Evolutionary conservation across 2,797 vertebrate species (phyloP).

Genomic region (Enteromius thamalakanensis): DNA sequence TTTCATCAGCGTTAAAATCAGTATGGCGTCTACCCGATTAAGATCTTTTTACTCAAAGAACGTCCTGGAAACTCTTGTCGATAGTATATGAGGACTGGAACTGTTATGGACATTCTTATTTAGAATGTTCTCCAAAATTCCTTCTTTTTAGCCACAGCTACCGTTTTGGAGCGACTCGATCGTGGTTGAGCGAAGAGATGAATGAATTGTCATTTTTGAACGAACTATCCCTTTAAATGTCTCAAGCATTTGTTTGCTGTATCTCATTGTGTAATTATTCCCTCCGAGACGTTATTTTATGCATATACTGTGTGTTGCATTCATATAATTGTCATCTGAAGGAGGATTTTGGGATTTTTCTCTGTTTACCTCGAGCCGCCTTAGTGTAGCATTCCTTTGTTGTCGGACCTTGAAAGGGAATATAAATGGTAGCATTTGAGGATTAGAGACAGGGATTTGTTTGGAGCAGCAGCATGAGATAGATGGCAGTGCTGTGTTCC

Average conservation of each 20-base stretch:
- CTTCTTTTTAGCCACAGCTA: neutral
- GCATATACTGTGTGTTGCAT: neutral
- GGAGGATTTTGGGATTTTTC: slow-evolving; percentile 39
- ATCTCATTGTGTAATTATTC: slow-evolving; percentile 7
- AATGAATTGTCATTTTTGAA: neutral
- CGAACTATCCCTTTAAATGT: neutral
- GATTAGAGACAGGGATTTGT: slow-evolving; percentile 41
- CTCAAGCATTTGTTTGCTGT: neutral
- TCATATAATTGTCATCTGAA: slow-evolving; percentile 33
- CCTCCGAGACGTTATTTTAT: slow-evolving; percentile 3
- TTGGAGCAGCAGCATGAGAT: slow-evolving; percentile 44
- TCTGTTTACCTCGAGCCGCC: slow-evolving; percentile 33
- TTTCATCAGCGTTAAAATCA: neutral
- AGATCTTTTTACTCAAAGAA: neutral
- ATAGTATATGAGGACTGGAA: neutral
- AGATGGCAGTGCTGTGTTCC: slow-evolving; percentile 56
- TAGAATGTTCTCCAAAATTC: too few relatives aligned
- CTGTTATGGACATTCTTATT: neutral
- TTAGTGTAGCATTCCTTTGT: slow-evolving; percentile 46
- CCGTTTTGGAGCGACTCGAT: neutral
- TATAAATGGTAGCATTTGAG: slow-evolving; percentile 39
- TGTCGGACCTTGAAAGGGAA: slow-evolving; percentile 36
- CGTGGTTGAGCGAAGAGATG: neutral
- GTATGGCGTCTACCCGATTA: neutral
- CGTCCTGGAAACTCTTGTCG: neutral